Percentiles rank a stretch among this genome's conserved stretches.
phyloP scores from a whole-genome alignment of 2,888 invertebrate species.

The Eudemis profundana region DNA sequence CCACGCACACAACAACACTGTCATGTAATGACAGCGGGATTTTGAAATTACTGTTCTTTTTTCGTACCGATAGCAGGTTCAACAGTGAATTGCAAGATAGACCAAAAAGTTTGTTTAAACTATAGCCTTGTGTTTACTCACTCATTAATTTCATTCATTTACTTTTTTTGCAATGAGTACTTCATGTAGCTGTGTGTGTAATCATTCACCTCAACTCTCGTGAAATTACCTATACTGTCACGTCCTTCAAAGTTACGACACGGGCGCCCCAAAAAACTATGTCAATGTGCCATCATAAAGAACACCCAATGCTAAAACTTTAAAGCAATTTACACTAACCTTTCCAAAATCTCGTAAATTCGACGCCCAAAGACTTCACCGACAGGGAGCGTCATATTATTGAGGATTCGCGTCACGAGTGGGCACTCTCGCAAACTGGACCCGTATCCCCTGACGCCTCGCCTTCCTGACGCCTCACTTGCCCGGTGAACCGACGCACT shows the following conservation, averaged over 20 bases:
- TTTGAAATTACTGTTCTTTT: too few species aligned
- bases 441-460: constrained; percentile 37
- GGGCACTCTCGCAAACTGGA: constrained; percentile 37
- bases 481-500: constrained; percentile 28
- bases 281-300: constrained; percentile 20
- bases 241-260: constrained; percentile 6
- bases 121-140: too few species aligned
- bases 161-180: too few species aligned
- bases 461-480: constrained; percentile 21
- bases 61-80: too few species aligned
- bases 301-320: constrained; percentile 36
- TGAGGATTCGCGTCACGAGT: constrained; percentile 40
- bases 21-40: too few species aligned
- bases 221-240: too few species aligned
- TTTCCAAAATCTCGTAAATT: constrained; percentile 38
- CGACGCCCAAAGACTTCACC: constrained; percentile 20
- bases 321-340: constrained; percentile 42
- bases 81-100: too few species aligned
- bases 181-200: too few species aligned
- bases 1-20: too few species aligned
- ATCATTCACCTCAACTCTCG: too few species aligned
- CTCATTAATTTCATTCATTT: too few species aligned
- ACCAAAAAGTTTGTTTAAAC: too few species aligned
- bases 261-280: constrained; percentile 5
- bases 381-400: constrained; percentile 34